These are phyloP conservation scores for Bathybates hornii DNA, from an alignment of 2,113 vertebrate species.

Conservation along the genomic window DNA sequence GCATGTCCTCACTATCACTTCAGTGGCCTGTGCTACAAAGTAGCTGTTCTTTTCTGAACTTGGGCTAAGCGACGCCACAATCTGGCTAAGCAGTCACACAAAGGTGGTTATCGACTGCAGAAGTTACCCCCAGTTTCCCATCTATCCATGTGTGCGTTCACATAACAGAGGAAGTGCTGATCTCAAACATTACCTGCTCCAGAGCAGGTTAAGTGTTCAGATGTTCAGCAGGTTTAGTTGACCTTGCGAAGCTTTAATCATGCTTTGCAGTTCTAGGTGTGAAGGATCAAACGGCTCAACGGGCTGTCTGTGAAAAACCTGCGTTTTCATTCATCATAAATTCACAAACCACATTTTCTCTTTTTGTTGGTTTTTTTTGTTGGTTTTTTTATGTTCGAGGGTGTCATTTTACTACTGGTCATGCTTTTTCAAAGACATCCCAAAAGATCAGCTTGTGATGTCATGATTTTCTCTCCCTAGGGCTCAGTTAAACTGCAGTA, in stretches of 20 bases:
- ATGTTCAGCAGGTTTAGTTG: background rate
- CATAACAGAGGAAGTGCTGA: background rate
- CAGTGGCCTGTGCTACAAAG: background rate
- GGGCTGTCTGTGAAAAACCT: background rate
- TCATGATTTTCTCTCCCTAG: background rate
- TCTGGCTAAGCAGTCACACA: background rate
- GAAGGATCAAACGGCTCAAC: background rate
- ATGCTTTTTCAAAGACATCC: background rate
- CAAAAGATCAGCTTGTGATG: background rate
- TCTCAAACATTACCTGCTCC: background rate
- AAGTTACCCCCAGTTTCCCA: background rate
- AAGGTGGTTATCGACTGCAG: background rate
- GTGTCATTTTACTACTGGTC: background rate
- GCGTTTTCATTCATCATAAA: background rate
- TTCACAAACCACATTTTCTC: background rate
- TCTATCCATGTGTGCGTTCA: background rate
- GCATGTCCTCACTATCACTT: background rate
- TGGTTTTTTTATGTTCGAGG: background rate
- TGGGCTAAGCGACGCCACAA: background rate
- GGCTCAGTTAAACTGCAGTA: background rate
- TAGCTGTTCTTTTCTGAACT: background rate
- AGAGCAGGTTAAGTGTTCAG: background rate
- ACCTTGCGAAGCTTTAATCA: background rate
- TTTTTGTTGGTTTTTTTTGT: rapidly evolving
- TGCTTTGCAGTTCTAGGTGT: background rate